phyloP scores from a whole-genome alignment of 92 coral and sea anemone species.

The Blastomussa wellsi region DNA sequence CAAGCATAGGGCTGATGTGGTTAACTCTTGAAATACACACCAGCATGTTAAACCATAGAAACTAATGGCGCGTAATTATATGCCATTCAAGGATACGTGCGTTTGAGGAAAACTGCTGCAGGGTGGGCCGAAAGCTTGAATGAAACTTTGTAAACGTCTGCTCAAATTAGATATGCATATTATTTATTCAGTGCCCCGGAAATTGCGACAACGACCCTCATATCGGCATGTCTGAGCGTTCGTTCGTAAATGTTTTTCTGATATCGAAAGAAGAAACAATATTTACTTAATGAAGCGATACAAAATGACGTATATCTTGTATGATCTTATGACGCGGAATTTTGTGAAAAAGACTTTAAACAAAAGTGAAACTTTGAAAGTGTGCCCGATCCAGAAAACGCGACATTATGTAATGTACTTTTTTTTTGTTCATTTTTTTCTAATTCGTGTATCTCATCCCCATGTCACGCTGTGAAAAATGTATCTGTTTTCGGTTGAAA shows the following conservation, averaged over 20 bases:
- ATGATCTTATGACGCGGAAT: not conserved
- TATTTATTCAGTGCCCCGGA: slow-evolving; percentile 1
- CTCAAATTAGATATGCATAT: not conserved
- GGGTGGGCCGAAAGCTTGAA: not conserved
- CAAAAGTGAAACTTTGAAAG: not conserved
- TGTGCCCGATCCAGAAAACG: not conserved
- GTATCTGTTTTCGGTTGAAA: not conserved
- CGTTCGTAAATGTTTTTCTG: not conserved
- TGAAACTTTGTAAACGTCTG: not conserved
- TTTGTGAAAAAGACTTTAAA: not conserved
- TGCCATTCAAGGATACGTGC: not conserved
- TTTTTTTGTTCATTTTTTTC: not conserved
- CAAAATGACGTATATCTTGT: not conserved
- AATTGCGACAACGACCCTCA: not conserved
- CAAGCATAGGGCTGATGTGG: not conserved
- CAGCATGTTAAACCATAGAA: not conserved
- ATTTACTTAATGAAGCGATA: not conserved
- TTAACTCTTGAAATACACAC: not conserved
- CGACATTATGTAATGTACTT: not conserved
- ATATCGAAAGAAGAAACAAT: slow-evolving; percentile 16
- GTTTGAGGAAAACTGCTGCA: not conserved
- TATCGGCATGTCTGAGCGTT: not conserved
- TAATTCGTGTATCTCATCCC: not conserved
- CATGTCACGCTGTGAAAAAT: not conserved
- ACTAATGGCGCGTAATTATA: not conserved